Base-by-base conservation (phyloP, 1,140 invertebrate species). In the Pogonus chalceus region DNA sequence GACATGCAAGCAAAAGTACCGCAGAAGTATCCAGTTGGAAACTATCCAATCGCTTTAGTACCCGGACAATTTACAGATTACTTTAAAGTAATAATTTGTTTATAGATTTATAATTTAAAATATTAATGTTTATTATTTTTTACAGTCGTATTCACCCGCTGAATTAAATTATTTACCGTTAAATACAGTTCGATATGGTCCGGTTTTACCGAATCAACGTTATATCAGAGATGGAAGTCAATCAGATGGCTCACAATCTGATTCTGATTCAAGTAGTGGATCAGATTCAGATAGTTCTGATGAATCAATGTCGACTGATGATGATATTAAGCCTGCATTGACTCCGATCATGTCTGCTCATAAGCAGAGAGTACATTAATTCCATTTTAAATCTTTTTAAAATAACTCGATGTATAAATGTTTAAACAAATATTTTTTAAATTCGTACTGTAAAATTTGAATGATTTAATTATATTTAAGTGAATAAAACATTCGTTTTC, bases 61-160 rank as follows among this genome's bases (percentile, higher is more conserved):
- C 91, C 92, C 20, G 94, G 93, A 52, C 95, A 98, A 72, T 97
- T 84, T 72, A 86, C 87, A 56, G 90, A 96, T 69, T 81, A 80
- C 70, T 96, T 89, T 70, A 78, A 76, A 79, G 82, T 90, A 68
- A 67, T 12, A 24, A 56, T 23, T 18, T 20, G n/a, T 24, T 23
- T 16, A 20, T 50, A 4, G 31, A 16, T 21, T 54, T 35, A 21
- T 18, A 39, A 23, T 24, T 48, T 47, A 52, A 48, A 52, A 21
- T 47, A 43, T 3, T 49, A 49, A 24, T 51, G 43, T 16, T 48
- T 57, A 39, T 16, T 10, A 35, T 53, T n/a, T 50, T 49, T 67
- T 63, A 63, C 69, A 57, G 65, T 81, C 77, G 20, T 87, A 82
- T 63, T 78, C 79, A 1, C 62, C 79, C n/a, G 69, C 75, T 23